These are phyloP conservation scores for Acanthosepion lycidas DNA, from an alignment of 2,888 invertebrate species.

Conservation along the genomic window DNA sequence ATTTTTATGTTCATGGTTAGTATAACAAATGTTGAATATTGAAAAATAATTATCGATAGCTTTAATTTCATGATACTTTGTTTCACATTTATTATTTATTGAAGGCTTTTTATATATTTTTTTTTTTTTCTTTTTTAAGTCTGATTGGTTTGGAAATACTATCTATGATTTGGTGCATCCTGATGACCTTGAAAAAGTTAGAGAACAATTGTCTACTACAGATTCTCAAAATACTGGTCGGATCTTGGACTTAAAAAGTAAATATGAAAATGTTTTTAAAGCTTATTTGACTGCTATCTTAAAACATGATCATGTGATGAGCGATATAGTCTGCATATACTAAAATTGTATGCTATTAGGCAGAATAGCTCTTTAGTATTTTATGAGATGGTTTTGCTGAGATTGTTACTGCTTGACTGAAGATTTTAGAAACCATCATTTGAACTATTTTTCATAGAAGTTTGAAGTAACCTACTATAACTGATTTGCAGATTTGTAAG, in stretches of 20 bases:
- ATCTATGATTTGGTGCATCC: constrained; percentile 97
- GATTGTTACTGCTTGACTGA: too few species aligned
- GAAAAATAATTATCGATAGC: not conserved
- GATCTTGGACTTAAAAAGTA: constrained; percentile 93
- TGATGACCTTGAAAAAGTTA: constrained; percentile 94
- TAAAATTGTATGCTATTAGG: too few species aligned
- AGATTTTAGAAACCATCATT: too few species aligned
- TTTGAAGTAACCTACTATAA: too few species aligned
- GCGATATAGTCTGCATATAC: too few species aligned
- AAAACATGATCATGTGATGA: too few species aligned
- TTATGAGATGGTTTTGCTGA: too few species aligned
- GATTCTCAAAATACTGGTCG: constrained; percentile 94
- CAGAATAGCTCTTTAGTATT: too few species aligned
- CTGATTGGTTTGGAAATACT: constrained; percentile 96
- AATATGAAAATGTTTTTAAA: constrained; percentile 52
- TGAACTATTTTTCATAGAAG: too few species aligned
- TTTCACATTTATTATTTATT: not conserved
- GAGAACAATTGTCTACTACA: constrained; percentile 97
- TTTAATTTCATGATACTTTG: not conserved
- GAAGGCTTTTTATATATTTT: not conserved
- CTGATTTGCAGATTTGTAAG: too few species aligned
- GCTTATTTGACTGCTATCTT: not conserved
- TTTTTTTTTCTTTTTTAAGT: constrained; percentile 77
- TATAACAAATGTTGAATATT: not conserved
- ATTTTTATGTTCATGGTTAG: not conserved